Evolutionary conservation across 2,113 vertebrate species (phyloP).

Genomic region (Rhinopomastus cyanomelas): DNA sequence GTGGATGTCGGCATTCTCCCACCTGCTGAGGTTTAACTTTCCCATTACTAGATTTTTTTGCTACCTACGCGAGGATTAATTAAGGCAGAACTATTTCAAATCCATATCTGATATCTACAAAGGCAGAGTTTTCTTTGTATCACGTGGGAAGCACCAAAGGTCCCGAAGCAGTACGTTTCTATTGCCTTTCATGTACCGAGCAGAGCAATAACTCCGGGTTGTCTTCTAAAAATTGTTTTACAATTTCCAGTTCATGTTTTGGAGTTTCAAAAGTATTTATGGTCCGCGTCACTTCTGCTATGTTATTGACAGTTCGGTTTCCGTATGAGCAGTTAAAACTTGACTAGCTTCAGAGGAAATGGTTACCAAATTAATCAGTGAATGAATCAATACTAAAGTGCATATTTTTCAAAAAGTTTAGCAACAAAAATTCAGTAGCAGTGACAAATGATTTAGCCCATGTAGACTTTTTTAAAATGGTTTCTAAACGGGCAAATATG

Average conservation of each 20-base stretch:
- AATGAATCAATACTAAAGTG: background rate
- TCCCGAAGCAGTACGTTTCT: background rate
- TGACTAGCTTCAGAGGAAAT: background rate
- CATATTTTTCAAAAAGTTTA: background rate
- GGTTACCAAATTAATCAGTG: background rate
- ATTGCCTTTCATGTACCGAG: constrained; percentile 26
- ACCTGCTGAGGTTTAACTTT: background rate
- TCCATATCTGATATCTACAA: background rate
- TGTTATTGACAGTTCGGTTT: background rate
- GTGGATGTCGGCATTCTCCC: background rate
- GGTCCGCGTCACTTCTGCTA: background rate
- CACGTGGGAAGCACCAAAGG: background rate
- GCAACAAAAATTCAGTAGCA: background rate
- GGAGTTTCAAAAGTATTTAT: background rate
- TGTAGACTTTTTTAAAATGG: background rate
- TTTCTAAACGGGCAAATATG: background rate
- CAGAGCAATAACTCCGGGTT: constrained; percentile 52
- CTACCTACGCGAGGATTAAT: background rate
- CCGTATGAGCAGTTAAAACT: background rate
- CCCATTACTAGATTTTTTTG: background rate
- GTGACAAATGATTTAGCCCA: background rate
- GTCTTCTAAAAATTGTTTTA: constrained; percentile 12
- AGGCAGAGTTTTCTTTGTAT: background rate
- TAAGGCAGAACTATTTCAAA: constrained; percentile 1
- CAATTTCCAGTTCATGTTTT: background rate